Evolutionary conservation across 2,888 invertebrate genomes (phyloP).

Genomic region (Furcula furcula): DNA sequence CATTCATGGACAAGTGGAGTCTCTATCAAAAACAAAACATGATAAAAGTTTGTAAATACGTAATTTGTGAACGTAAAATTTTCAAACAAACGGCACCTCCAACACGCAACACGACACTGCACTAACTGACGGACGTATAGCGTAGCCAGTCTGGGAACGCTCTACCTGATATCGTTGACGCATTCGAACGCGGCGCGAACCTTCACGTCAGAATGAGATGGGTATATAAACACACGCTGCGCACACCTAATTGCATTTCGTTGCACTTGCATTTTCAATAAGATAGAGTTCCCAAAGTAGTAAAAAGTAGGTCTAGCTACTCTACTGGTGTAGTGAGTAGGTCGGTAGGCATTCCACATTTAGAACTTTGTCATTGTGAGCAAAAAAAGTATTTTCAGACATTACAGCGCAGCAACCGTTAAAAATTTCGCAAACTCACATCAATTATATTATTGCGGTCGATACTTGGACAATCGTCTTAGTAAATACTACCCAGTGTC

Average conservation of each 20-base stretch:
- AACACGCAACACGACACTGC: constrained; percentile 44
- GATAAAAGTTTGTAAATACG: constrained; percentile 76
- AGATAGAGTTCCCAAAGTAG: constrained; percentile 48
- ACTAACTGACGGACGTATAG: constrained; percentile 44
- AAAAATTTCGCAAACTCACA: too few relatives aligned
- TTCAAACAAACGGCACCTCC: constrained; percentile 37
- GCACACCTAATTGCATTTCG: constrained; percentile 44
- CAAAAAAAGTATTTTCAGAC: constrained; percentile 42
- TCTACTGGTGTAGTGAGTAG: too few relatives aligned
- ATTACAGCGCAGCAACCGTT: constrained; percentile 31
- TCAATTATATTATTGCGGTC: too few relatives aligned
- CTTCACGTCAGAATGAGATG: constrained; percentile 41
- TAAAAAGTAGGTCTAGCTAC: constrained; percentile 18
- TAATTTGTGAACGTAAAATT: constrained; percentile 38
- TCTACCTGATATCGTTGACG: constrained; percentile 50
- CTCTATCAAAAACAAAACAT: constrained; percentile 60
- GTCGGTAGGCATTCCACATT: constrained; percentile 22
- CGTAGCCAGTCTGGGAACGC: constrained; percentile 17
- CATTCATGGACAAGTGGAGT: constrained; percentile 32
- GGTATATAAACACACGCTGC: constrained; percentile 30
- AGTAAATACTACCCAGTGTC: too few relatives aligned
- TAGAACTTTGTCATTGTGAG: constrained; percentile 36
- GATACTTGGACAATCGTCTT: too few relatives aligned
- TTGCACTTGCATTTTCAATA: constrained; percentile 49
- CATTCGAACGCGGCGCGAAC: constrained; percentile 37